phyloP scores from a whole-genome alignment of 2,888 invertebrate species.

The Acronicta psi region DNA sequence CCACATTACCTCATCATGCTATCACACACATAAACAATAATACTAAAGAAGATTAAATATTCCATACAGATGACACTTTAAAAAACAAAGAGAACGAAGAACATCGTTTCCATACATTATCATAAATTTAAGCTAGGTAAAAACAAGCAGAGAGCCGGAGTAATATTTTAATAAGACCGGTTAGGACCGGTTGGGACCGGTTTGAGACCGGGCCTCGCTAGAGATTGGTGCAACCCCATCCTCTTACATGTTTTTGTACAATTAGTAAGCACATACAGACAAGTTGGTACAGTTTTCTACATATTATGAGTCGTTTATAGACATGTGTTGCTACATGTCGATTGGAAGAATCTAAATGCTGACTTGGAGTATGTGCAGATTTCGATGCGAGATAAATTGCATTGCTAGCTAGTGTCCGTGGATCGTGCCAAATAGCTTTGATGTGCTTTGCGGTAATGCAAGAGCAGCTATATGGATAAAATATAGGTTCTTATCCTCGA shows the following conservation, averaged over 20 bases:
- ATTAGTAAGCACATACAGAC: slow-evolving; percentile 52
- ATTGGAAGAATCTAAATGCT: slow-evolving; percentile 28
- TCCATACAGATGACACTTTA: slow-evolving; percentile 61
- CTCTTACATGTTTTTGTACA: slow-evolving; percentile 57
- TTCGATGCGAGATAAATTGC: slow-evolving; percentile 28
- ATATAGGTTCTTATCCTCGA: slow-evolving; percentile 20
- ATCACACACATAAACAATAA: slow-evolving; percentile 19
- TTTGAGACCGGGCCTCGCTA: slow-evolving; percentile 60
- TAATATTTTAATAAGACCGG: slow-evolving; percentile 67
- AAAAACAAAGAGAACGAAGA: slow-evolving; percentile 66
- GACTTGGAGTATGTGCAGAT: slow-evolving; percentile 27
- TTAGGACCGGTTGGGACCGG: slow-evolving; percentile 64
- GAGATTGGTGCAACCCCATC: slow-evolving; percentile 73
- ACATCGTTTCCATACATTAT: slow-evolving; percentile 72
- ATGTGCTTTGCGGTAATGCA: slow-evolving; percentile 21
- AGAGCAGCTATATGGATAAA: slow-evolving; percentile 22
- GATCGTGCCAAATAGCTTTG: slow-evolving; percentile 44
- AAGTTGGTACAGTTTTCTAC: slow-evolving; percentile 57
- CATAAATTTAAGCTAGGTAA: slow-evolving; percentile 70
- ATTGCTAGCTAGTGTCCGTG: slow-evolving; percentile 21
- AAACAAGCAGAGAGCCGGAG: slow-evolving; percentile 66
- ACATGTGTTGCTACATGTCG: slow-evolving; percentile 26
- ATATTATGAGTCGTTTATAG: slow-evolving; percentile 25
- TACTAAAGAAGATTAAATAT: slow-evolving; percentile 55
- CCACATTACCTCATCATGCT: slow-evolving; percentile 12